A percentile compares a stretch with the other conserved stretches of the same genome.
Evolutionary conservation across 2,113 vertebrate species (phyloP).

Genomic region (Toxostoma redivivum): DNA sequence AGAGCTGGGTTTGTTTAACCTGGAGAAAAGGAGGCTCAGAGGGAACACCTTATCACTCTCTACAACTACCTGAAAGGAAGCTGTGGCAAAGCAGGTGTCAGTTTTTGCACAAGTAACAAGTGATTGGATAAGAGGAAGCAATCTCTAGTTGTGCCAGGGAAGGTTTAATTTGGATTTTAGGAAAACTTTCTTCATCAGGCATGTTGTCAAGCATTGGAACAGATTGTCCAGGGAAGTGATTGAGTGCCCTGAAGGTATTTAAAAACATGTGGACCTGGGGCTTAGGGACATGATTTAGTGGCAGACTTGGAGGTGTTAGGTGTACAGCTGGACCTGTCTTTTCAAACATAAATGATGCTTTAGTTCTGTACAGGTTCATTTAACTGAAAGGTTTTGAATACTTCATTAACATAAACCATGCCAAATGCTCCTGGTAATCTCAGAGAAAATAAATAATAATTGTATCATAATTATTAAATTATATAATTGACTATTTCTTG

Average conservation of each 20-base stretch:
- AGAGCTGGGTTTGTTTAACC: neutral
- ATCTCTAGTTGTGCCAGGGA: neutral
- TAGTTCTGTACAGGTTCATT: neutral
- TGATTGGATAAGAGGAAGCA: neutral
- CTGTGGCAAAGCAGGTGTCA: accelerated
- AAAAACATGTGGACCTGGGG: accelerated
- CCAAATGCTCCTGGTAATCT: neutral
- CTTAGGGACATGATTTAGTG: neutral
- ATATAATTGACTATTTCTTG: neutral
- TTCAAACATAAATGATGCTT: neutral
- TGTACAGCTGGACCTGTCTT: neutral
- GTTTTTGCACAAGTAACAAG: neutral
- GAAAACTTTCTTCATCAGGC: neutral
- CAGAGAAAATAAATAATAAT: neutral
- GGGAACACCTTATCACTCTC: neutral
- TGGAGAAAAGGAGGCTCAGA: neutral
- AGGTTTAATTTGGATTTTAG: neutral
- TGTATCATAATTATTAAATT: neutral
- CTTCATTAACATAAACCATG: neutral
- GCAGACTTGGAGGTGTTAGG: neutral
- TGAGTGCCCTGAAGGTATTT: neutral
- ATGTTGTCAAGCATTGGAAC: neutral
- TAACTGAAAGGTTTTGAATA: neutral
- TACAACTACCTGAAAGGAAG: neutral
- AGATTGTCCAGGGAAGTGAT: neutral